These are phyloP conservation scores for honey bee (Apis mellifera) DNA, from an alignment of 1,140 invertebrate species.

Conservation along the genomic window Amel_HAv3.1 CM009945.2:7633501-7634000, in stretches of 20 bases:
- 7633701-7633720: neutral
- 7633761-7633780: neutral
- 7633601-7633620: slow-evolving; percentile 60
- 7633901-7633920: too few relatives aligned
- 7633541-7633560: slow-evolving; percentile 61
- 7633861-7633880: slow-evolving; percentile 24
- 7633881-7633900: neutral
- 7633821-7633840: neutral
- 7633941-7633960: too few relatives aligned
- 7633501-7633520: slow-evolving; percentile 13
- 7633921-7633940: too few relatives aligned
- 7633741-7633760: too few relatives aligned
- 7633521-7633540: slow-evolving; percentile 57
- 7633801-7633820: slow-evolving; percentile 2
- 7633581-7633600: slow-evolving; percentile 63
- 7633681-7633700: neutral
- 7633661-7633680: neutral
- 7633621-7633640: slow-evolving; percentile 55
- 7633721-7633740: neutral
- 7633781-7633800: slow-evolving; percentile 37
- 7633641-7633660: slow-evolving; percentile 33
- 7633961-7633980: too few relatives aligned
- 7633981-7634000: too few relatives aligned
- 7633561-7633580: slow-evolving; percentile 66
- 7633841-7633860: slow-evolving; percentile 41